phyloP scores from a whole-genome alignment of 2,888 invertebrate species.

The Melikaiella ostensackeni region DNA sequence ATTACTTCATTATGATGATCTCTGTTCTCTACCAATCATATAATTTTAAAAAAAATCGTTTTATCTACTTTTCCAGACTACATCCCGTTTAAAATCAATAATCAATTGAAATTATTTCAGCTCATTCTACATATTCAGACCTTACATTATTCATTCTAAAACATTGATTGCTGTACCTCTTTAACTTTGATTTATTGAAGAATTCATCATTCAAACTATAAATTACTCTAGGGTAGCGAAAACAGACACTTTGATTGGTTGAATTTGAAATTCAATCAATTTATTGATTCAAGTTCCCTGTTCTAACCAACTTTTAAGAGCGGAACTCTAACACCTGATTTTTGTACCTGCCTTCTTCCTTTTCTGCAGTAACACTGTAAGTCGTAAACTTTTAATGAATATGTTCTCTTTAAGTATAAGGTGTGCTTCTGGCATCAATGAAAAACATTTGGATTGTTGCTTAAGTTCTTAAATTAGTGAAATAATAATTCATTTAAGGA shows the following conservation, averaged over 20 bases:
- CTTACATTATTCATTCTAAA: not conserved
- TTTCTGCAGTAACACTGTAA: not conserved
- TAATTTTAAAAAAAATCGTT: not conserved
- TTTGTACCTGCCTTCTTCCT: not conserved
- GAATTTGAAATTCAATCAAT: slow-evolving; percentile 11
- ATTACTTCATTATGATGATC: not conserved
- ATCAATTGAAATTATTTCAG: not conserved
- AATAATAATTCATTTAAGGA: not conserved
- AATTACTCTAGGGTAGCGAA: not conserved
- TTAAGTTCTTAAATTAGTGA: not conserved
- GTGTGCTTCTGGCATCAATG: not conserved
- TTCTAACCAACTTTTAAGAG: not conserved
- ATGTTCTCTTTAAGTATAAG: not conserved
- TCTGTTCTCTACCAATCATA: not conserved
- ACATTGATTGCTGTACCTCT: not conserved
- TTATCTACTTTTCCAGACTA: not conserved
- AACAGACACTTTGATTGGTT: not conserved
- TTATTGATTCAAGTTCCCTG: not conserved
- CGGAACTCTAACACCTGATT: not conserved
- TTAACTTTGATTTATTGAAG: not conserved
- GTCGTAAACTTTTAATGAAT: slow-evolving; percentile 6
- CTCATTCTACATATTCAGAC: not conserved
- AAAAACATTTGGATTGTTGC: not conserved
- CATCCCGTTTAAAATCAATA: not conserved
- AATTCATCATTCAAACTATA: not conserved